These are phyloP conservation scores for Cyanoliseus patagonus DNA, from an alignment of 2,113 vertebrate genomes.

Conservation along the genomic window DNA sequence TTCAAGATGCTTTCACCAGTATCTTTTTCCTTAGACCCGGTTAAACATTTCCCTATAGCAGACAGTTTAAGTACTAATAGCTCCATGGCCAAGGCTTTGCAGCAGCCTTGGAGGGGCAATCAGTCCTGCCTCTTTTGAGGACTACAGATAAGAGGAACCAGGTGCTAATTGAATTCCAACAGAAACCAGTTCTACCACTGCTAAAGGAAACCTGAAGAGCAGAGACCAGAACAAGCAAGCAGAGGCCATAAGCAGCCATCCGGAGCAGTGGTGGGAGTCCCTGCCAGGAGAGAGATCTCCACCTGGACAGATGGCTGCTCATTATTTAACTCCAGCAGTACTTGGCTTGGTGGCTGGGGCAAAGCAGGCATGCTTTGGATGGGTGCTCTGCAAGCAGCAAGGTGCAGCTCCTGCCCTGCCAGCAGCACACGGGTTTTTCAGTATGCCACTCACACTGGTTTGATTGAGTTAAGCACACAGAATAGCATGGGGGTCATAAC, in stretches of 20 bases:
- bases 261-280: not conserved
- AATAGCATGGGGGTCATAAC: not conserved
- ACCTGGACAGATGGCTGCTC: not conserved
- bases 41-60: not conserved
- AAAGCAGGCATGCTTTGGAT: not conserved
- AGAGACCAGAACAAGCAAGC: not conserved
- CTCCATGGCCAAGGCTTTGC: not conserved
- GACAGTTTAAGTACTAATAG: not conserved
- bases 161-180: not conserved
- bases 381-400: too few species aligned
- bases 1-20: not conserved
- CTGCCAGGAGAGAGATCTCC: not conserved
- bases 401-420: not conserved
- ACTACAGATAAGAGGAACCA: not conserved
- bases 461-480: not conserved
- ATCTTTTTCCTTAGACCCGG: not conserved
- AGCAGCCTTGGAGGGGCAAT: not conserved
- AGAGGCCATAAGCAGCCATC: not conserved
- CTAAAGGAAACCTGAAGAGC: not conserved
- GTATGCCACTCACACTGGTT: accelerated
- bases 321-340: not conserved
- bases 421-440: not conserved
- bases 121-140: not conserved
- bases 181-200: not conserved
- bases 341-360: not conserved